Evolutionary conservation across 2,113 vertebrate genomes (phyloP), one percentile per base, ranked within the genome.

Genomic region (Nycticryphes semicollaris): DNA sequence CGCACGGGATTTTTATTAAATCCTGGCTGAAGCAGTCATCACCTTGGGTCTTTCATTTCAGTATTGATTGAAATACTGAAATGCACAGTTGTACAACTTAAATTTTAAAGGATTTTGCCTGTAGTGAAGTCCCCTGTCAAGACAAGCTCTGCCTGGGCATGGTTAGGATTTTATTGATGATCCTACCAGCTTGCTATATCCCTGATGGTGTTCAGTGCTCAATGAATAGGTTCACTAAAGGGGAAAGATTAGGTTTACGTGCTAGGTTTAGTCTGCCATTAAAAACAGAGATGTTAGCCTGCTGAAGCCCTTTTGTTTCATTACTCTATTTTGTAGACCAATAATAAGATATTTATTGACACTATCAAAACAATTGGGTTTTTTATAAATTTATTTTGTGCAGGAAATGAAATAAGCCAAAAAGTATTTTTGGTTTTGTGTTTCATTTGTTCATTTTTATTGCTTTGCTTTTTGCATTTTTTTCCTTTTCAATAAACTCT

Each of bases 391-490:
- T 69, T 13, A 45, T 97, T 85, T 93, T 85, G 33, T 57, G 21
- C 62, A 84, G 82, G 86, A 92, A 92, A 79, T 94, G 23, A 78
- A 86, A 62, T 50, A 14, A 87, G 9, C 12, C 19, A 54, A 12
- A 14, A 76, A 57, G 12, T 33, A 37, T 37, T 75, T 94, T 45
- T 1, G 12, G 16, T 17, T 75, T 90, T 41, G 45, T 81, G 27
- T 50, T 94, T 89, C 33, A 31, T 73, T 85, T 84, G 19, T 74
- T 95, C 24, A 3, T 80, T 90, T 93, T 93, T 89, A 84, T 87
- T 77, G 50, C 57, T 83, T 87, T 85, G 17, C 4, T 18, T 69
- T 45, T 73, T 91, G 21, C 16, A 13, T 13, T 37, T 83, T 64
- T 57, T 76, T 7, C 8, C 8, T 80, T 94, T 84, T 78, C 43